Evolutionary conservation across 2,888 invertebrate species (phyloP).

Genomic region (Caenorhabditis wallacei): DNA sequence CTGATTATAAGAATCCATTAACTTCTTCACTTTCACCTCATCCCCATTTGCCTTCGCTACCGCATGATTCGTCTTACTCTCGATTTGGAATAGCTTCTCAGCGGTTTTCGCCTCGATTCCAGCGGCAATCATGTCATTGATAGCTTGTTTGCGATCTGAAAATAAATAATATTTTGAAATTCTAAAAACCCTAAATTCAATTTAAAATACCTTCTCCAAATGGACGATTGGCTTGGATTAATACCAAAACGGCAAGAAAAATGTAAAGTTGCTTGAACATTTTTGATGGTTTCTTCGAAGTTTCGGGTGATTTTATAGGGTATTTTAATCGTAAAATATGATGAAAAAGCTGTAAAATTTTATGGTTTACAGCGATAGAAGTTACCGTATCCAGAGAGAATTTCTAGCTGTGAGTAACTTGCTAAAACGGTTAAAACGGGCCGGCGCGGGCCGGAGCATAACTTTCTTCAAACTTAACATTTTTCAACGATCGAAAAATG

Average conservation of each 20-base stretch:
- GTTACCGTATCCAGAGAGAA: too few relatives aligned
- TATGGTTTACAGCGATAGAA: too few relatives aligned
- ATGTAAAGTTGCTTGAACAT: constrained; percentile 6
- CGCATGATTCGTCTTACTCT: not conserved
- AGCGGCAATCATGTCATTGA: not conserved
- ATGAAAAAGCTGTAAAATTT: too few relatives aligned
- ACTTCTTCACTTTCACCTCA: not conserved
- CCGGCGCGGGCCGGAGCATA: too few relatives aligned
- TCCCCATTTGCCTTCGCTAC: not conserved
- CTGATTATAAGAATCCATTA: not conserved
- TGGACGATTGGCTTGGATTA: not conserved
- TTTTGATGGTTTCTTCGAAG: not conserved
- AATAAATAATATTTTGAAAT: too few relatives aligned
- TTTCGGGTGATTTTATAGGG: not conserved
- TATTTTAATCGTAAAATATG: too few relatives aligned
- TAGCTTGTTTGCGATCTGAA: constrained; percentile 1
- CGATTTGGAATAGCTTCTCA: not conserved
- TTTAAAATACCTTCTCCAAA: not conserved
- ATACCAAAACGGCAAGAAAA: not conserved
- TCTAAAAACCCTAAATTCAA: too few relatives aligned
- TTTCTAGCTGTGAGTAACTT: too few relatives aligned
- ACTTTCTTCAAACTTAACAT: too few relatives aligned
- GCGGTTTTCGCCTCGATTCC: constrained; percentile 6
- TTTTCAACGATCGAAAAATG: too few relatives aligned
- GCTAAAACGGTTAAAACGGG: too few relatives aligned